Percentiles rank a stretch among this genome's conserved stretches.
These are phyloP conservation scores for Trilocha varians DNA, from an alignment of 2,888 invertebrate genomes.

Conservation along the genomic window DNA sequence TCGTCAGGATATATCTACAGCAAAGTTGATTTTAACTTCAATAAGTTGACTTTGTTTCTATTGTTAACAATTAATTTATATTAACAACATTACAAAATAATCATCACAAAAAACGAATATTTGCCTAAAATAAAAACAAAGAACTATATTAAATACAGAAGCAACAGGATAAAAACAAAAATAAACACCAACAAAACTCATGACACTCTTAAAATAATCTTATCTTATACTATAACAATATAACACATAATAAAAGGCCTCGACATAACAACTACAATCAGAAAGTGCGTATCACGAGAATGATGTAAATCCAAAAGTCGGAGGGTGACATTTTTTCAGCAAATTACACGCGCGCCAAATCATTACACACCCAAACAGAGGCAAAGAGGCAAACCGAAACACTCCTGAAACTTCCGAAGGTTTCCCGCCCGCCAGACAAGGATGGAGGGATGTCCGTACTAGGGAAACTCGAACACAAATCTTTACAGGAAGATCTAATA, in stretches of 20 bases:
- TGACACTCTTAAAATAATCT: neutral
- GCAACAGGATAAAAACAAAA: neutral
- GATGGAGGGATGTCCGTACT: constrained; percentile 38
- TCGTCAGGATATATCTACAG: too few species aligned
- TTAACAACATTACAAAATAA: too few species aligned
- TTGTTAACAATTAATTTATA: too few species aligned
- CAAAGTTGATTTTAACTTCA: too few species aligned
- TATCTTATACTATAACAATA: neutral
- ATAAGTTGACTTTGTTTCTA: too few species aligned
- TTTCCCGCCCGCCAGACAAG: constrained; percentile 50
- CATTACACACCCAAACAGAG: constrained; percentile 71
- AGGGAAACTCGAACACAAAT: constrained; percentile 27
- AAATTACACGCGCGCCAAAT: constrained; percentile 65
- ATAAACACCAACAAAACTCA: neutral
- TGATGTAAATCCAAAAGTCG: constrained; percentile 38
- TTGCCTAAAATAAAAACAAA: too few species aligned
- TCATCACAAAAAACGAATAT: neutral
- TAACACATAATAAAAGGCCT: constrained; percentile 17
- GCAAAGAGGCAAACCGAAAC: constrained; percentile 70
- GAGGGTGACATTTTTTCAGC: constrained; percentile 59
- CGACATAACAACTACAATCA: constrained; percentile 44
- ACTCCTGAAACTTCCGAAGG: constrained; percentile 64
- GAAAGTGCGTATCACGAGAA: constrained; percentile 29
- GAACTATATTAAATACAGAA: too few species aligned
- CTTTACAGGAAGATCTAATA: too few species aligned